Evolutionary conservation across 23 tunicate genomes (phyloP).

Genomic region (Trididemnum nubilum): DNA sequence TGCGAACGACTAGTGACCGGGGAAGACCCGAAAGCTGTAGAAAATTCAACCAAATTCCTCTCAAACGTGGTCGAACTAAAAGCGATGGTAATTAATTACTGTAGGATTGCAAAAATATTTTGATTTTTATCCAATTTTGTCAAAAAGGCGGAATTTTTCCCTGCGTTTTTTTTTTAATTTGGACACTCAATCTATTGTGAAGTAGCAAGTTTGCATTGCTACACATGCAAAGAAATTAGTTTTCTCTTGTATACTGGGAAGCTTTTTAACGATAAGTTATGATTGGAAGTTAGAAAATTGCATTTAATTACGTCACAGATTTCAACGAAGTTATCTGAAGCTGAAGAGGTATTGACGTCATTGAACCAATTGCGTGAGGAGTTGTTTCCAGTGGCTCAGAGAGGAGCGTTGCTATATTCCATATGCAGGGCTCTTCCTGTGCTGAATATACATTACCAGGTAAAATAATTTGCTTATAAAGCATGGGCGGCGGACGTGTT

Average conservation of each 20-base stretch:
- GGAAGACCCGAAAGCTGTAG: conserved; percentile 60
- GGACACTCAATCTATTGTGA: neutral
- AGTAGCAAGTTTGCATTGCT: too few relatives aligned
- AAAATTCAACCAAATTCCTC: conserved; percentile 77
- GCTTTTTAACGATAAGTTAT: too few relatives aligned
- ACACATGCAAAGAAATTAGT: too few relatives aligned
- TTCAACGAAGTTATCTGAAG: conserved; percentile 41
- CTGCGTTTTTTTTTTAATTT: neutral
- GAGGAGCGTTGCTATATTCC: conserved; percentile 72
- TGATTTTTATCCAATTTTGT: neutral
- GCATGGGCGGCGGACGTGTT: too few relatives aligned
- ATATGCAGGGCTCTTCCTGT: conserved; percentile 80
- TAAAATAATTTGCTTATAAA: too few relatives aligned
- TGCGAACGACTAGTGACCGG: conserved; percentile 59
- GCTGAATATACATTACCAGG: conserved; percentile 84
- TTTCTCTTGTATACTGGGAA: too few relatives aligned
- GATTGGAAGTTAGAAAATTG: too few relatives aligned
- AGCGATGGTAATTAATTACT: conserved; percentile 55
- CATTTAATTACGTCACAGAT: conserved; percentile 36
- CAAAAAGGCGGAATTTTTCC: neutral
- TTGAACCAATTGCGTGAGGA: conserved; percentile 65
- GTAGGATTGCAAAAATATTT: too few relatives aligned
- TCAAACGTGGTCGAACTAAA: conserved; percentile 74
- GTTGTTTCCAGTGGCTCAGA: conserved; percentile 74
- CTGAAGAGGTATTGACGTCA: conserved; percentile 45